Evolutionary conservation across 2,797 vertebrate genomes (phyloP).

Genomic region (Pangasius sanitwongsei): DNA sequence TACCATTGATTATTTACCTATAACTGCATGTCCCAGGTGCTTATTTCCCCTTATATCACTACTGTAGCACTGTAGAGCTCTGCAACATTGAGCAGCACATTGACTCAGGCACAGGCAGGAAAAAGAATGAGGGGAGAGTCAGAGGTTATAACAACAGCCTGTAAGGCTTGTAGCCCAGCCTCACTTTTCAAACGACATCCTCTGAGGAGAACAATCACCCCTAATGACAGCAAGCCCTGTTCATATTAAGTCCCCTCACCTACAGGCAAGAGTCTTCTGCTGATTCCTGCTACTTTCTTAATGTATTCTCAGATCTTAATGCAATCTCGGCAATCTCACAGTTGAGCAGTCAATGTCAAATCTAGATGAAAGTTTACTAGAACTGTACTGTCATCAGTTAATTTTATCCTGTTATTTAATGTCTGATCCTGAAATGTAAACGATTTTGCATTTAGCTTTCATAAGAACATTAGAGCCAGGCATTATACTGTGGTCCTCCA

Average conservation of each 20-base stretch:
- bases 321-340: background rate
- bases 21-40: background rate
- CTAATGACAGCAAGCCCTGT: slow-evolving; percentile 23
- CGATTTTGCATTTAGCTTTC: background rate
- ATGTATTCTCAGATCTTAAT: background rate
- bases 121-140: slow-evolving; percentile 53
- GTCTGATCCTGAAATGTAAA: background rate
- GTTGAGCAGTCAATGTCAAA: background rate
- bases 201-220: slow-evolving; percentile 18
- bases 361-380: background rate
- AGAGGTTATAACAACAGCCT: slow-evolving; percentile 60
- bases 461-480: background rate
- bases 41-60: background rate
- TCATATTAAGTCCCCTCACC: background rate
- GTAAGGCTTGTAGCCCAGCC: slow-evolving; percentile 38
- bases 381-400: background rate
- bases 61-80: slow-evolving; percentile 10
- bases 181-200: slow-evolving; percentile 43
- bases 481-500: background rate
- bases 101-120: slow-evolving; percentile 35
- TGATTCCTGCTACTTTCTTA: background rate
- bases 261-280: background rate
- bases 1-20: background rate
- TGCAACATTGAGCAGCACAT: background rate
- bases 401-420: background rate